Base-by-base conservation (phyloP, 2,113 vertebrate species). In the Pelusios castaneus region DNA sequence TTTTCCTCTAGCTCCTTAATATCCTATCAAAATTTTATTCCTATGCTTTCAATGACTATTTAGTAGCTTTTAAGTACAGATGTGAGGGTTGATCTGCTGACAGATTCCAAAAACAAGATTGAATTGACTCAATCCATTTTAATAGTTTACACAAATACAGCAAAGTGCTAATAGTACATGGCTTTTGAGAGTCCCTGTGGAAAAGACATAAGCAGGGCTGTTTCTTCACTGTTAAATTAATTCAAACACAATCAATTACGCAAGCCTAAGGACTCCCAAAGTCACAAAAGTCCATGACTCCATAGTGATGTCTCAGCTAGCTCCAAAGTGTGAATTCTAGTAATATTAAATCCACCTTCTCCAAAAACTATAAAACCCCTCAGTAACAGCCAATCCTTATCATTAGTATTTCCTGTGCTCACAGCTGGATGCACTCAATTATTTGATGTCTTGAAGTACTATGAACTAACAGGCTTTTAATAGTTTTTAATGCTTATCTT, bases 11-110 rank as follows among this genome's bases (percentile, higher is more conserved):
- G 77, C 31, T 3, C 27, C 55, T 90, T 89, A 5, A 4, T 38
- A 81, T 78, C n/a, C 12, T 55, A 29, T 24, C 41, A 84, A 41
- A 93, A 75, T 34, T 49, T 49, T 34, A 54, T 19, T 52, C 47
- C 54, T 73, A 6, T 54, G 67, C 86, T 93, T 70, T 0, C 0
- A 88, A 77, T 67, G 22, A 10, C 5, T 13, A 1, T 88, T 88
- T 24, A 41, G 6, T 84, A 82, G 86, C 70, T 25, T 87, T 85
- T 45, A 38, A 70, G 11, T 76, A 27, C 14, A 83, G 89, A 43
- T 9, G 10, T 2, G 17, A 91, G 34, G 41, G 60, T 4, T 31
- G 13, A 9, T 55, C 17, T 79, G 38, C 11, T 90, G 47, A 92
- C 49, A 92, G 38, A 91, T 12, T 88, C 8, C 31, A 45, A 70